Conservation (phyloP, 2,888 invertebrate genomes). For the Agriopis marginaria region DNA sequence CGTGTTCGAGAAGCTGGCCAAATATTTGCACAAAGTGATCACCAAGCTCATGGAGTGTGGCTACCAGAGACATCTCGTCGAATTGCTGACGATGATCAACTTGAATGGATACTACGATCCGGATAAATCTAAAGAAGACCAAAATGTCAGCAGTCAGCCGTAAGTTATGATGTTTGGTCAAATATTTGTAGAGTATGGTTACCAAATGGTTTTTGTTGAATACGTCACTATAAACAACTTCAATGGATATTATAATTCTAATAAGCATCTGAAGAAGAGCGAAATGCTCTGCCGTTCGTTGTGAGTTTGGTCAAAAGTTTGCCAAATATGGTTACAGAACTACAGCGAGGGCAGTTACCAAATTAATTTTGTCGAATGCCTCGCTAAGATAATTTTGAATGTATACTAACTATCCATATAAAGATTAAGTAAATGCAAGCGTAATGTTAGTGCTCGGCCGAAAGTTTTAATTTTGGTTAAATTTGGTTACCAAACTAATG, state of each 20-base stretch:
- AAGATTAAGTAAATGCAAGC: conserved; percentile 59
- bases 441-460: conserved; percentile 56
- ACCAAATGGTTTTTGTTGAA: not conserved
- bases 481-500: not conserved
- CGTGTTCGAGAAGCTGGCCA: conserved; percentile 86
- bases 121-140: conserved; percentile 65
- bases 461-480: conserved; percentile 18
- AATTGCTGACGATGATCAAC: conserved; percentile 88
- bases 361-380: not conserved
- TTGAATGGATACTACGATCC: conserved; percentile 87
- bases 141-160: conserved; percentile 56
- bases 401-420: not conserved
- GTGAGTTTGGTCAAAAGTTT: conserved; percentile 3
- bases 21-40: conserved; percentile 88
- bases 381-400: not conserved
- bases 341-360: not conserved
- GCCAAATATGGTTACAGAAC: not conserved
- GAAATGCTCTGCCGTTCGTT: conserved; percentile 50
- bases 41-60: conserved; percentile 88
- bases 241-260: conserved; percentile 69
- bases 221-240: not conserved
- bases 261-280: conserved; percentile 64
- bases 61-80: conserved; percentile 89
- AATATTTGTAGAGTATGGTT: not conserved
- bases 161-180: conserved; percentile 22